phyloP scores from a whole-genome alignment of 2,113 vertebrate genomes.

The Cromileptes altivelis region DNA sequence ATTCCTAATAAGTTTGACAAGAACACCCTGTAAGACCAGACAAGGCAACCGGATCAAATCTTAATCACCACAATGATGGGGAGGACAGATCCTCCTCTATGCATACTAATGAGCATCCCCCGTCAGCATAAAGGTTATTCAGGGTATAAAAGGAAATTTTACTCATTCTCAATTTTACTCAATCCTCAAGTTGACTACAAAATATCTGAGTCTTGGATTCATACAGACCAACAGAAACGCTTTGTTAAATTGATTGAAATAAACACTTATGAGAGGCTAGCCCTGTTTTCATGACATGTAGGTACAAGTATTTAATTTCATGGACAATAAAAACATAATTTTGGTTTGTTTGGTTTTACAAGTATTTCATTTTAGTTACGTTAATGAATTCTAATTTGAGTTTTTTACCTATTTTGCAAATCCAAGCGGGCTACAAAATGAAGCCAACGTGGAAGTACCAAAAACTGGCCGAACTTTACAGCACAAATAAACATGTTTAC shows the following conservation, averaged over 20 bases:
- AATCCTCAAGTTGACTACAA: slow-evolving; percentile 4
- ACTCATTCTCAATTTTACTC: background rate
- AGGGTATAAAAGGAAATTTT: slow-evolving; percentile 28
- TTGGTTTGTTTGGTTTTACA: too few relatives aligned
- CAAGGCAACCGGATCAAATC: slow-evolving; percentile 51
- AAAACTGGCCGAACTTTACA: too few relatives aligned
- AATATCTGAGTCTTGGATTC: background rate
- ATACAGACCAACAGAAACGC: background rate
- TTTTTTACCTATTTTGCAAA: too few relatives aligned
- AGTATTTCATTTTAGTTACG: too few relatives aligned
- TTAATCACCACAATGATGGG: slow-evolving; percentile 52
- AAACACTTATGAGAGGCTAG: background rate
- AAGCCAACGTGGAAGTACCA: too few relatives aligned
- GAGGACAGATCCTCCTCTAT: slow-evolving; percentile 27
- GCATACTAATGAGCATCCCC: slow-evolving; percentile 57
- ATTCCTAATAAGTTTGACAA: slow-evolving; percentile 39
- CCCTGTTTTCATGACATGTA: too few relatives aligned
- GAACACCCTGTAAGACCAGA: slow-evolving; percentile 46
- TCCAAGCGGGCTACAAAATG: too few relatives aligned
- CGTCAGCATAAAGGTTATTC: slow-evolving; percentile 40
- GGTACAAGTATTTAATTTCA: too few relatives aligned
- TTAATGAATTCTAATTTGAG: too few relatives aligned
- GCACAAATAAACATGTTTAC: too few relatives aligned
- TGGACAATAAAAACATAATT: too few relatives aligned
- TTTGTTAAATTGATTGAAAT: too few relatives aligned